Conservation (phyloP, 92 coral and sea anemone species). For the Parazoanthus darwini region DNA sequence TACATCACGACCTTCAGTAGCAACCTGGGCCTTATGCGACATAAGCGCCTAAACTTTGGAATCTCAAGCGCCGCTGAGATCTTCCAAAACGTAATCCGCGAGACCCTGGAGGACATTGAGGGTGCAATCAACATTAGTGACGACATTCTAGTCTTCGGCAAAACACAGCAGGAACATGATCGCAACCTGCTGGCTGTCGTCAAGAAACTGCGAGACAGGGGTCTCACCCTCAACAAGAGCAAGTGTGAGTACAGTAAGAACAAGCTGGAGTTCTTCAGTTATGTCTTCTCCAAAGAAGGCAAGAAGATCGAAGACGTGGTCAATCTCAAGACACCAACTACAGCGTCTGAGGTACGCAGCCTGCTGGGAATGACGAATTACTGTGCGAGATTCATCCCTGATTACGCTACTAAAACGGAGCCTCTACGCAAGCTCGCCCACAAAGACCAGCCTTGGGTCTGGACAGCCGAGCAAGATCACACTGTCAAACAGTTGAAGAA, state of each 20-base stretch:
- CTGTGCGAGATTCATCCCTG: neutral
- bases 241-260: constrained; percentile 19
- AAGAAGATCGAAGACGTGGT: constrained; percentile 16
- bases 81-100: no score
- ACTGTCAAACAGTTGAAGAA: no score
- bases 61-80: no score
- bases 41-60: no score
- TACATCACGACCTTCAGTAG: no score
- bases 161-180: no score
- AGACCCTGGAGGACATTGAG: no score
- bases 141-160: no score
- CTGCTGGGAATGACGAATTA: neutral
- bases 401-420: neutral
- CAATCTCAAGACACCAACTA: constrained; percentile 1
- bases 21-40: no score
- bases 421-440: neutral
- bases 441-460: neutral
- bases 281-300: constrained; percentile 27
- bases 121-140: no score
- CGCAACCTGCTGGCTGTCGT: no score
- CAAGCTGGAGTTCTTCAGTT: constrained; percentile 41
- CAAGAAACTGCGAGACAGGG: no score
- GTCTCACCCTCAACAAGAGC: neutral
- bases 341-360: constrained; percentile 13
- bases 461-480: neutral